These are phyloP conservation scores for Heteromormyrus szaboi DNA, from an alignment of 2,797 vertebrate genomes.

Conservation along the genomic window DNA sequence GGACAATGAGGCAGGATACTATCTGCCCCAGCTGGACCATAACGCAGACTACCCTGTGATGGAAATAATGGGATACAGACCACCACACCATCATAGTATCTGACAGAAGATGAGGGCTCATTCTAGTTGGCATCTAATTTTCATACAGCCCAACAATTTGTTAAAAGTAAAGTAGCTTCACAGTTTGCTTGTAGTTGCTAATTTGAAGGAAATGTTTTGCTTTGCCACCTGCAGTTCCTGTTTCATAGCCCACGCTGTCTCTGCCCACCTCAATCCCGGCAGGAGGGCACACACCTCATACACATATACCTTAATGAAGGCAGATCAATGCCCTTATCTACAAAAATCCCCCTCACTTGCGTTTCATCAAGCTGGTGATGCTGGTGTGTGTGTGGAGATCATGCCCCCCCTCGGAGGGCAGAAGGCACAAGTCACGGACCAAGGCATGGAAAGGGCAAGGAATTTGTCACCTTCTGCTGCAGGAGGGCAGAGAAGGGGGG, in stretches of 20 bases:
- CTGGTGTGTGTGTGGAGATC: neutral
- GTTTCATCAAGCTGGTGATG: neutral
- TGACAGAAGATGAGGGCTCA: neutral
- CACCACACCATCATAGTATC: slow-evolving; percentile 56
- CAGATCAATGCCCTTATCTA: slow-evolving; percentile 69
- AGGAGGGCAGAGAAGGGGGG: slow-evolving; percentile 50
- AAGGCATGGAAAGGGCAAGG: slow-evolving; percentile 65
- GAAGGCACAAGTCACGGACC: slow-evolving; percentile 17
- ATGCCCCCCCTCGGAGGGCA: neutral
- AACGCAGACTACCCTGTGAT: slow-evolving; percentile 33
- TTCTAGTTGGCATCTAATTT: neutral
- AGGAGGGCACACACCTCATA: slow-evolving; percentile 41
- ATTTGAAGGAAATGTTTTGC: neutral
- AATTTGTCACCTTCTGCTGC: slow-evolving; percentile 66
- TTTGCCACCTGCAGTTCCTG: neutral
- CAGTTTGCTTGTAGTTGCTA: neutral
- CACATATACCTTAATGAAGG: slow-evolving; percentile 67
- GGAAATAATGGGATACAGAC: slow-evolving; percentile 59
- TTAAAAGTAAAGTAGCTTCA: neutral
- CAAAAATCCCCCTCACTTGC: slow-evolving; percentile 30
- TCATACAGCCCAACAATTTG: neutral
- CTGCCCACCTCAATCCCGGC: slow-evolving; percentile 37
- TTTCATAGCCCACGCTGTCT: neutral
- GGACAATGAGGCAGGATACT: neutral
- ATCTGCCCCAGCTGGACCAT: neutral